Conservation (phyloP, 2,888 invertebrate genomes). For the Erebia ligea region DNA sequence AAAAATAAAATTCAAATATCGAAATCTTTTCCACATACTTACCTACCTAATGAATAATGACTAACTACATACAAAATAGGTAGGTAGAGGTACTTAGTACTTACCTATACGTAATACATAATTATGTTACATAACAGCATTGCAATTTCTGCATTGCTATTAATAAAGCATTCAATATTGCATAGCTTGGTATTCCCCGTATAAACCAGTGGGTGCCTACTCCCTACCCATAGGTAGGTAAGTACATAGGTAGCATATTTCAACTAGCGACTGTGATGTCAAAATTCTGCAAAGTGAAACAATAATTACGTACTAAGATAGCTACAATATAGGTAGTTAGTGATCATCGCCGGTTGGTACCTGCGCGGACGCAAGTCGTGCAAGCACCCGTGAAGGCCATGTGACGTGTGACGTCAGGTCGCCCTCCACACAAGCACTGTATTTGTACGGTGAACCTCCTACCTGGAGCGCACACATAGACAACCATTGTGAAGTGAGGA, state of each 20-base stretch:
- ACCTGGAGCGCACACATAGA: conserved; percentile 47
- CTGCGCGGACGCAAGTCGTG: conserved; percentile 47
- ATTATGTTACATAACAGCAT: neutral
- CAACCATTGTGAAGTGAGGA: conserved; percentile 39
- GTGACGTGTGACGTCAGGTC: conserved; percentile 61
- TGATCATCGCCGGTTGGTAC: neutral
- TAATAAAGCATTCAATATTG: neutral
- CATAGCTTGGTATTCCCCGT: neutral
- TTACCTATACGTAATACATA: neutral
- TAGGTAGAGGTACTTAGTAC: neutral
- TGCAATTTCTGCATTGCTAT: neutral
- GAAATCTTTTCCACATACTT: neutral
- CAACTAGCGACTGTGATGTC: too few species aligned
- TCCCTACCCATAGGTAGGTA: neutral
- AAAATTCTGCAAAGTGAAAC: neutral
- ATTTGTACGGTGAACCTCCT: conserved; percentile 43
- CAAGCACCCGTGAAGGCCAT: conserved; percentile 74
- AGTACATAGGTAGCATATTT: neutral
- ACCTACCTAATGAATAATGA: too few species aligned
- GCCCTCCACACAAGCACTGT: conserved; percentile 48
- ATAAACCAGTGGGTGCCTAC: neutral
- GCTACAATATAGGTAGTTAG: neutral
- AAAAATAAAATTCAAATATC: neutral
- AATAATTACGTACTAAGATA: neutral
- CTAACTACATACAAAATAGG: neutral